Percentiles rank a stretch among this genome's conserved stretches.
These are phyloP conservation scores for Oligia latruncula DNA, from an alignment of 2,888 invertebrate species.

Conservation along the genomic window DNA sequence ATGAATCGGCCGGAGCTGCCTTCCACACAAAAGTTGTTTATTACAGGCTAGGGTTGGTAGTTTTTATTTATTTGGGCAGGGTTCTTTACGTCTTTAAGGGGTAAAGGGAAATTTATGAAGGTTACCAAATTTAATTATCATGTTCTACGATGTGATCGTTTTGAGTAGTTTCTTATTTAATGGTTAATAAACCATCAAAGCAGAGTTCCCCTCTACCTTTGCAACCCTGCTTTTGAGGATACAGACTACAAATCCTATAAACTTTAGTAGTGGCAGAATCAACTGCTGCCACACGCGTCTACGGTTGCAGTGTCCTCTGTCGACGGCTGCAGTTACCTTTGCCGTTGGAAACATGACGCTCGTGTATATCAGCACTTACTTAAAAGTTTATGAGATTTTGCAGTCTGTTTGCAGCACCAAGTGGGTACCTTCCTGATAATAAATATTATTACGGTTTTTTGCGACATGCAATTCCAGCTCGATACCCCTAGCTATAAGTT, in stretches of 20 bases:
- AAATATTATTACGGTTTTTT: not conserved
- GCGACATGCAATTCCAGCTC: not conserved
- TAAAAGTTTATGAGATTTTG: not conserved
- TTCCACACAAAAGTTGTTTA: constrained; percentile 90
- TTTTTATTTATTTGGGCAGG: constrained; percentile 69
- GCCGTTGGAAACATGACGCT: not conserved
- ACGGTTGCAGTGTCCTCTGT: not conserved
- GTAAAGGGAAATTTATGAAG: not conserved
- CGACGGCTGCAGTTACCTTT: not conserved
- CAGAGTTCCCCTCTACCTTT: not conserved
- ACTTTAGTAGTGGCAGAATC: not conserved
- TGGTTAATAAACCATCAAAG: not conserved
- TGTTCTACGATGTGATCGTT: not conserved
- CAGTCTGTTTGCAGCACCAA: not conserved
- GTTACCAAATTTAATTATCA: not conserved
- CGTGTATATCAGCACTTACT: not conserved
- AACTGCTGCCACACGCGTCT: not conserved
- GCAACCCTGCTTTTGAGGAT: not conserved
- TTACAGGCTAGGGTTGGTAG: constrained; percentile 82
- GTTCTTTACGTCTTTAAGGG: not conserved
- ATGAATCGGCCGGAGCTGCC: constrained; percentile 88
- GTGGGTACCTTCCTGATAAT: not conserved
- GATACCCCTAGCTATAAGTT: constrained; percentile 68
- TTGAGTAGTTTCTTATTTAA: not conserved
- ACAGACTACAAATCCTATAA: not conserved